phyloP scores from a whole-genome alignment of 2,888 invertebrate genomes.

The Abrostola tripartita region DNA sequence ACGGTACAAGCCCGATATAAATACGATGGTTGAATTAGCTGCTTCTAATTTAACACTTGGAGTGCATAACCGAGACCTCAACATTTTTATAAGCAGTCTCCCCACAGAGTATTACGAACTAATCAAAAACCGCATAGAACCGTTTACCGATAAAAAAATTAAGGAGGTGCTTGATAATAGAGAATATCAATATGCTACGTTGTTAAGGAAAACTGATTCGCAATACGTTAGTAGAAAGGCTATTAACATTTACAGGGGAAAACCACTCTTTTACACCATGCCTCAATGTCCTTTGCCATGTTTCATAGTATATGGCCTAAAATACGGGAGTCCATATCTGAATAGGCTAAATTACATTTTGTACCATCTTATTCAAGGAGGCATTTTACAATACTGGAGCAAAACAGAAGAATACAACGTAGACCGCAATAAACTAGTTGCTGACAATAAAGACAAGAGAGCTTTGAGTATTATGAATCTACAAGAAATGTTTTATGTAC shows the following conservation, averaged over 20 bases:
- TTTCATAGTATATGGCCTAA: slow-evolving; percentile 86
- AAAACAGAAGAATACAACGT: slow-evolving; percentile 70
- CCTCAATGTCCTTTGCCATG: slow-evolving; percentile 87
- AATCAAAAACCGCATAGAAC: slow-evolving; percentile 72
- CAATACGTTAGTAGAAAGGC: slow-evolving; percentile 69
- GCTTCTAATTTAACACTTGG: slow-evolving; percentile 75
- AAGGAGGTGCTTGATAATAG: slow-evolving; percentile 74
- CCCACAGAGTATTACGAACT: slow-evolving; percentile 56
- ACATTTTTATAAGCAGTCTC: slow-evolving; percentile 73
- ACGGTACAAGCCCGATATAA: slow-evolving; percentile 73
- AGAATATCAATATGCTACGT: slow-evolving; percentile 80
- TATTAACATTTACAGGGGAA: slow-evolving; percentile 74
- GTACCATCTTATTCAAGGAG: slow-evolving; percentile 82
- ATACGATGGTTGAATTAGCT: slow-evolving; percentile 66
- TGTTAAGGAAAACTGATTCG: slow-evolving; percentile 83
- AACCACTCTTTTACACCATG: slow-evolving; percentile 83
- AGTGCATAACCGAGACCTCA: slow-evolving; percentile 75
- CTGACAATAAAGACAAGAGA: slow-evolving; percentile 72
- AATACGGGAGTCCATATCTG: slow-evolving; percentile 89
- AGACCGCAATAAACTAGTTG: slow-evolving; percentile 53
- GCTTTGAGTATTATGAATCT: slow-evolving; percentile 76
- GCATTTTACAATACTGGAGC: slow-evolving; percentile 82
- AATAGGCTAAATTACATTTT: slow-evolving; percentile 81
- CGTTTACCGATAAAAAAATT: slow-evolving; percentile 77
- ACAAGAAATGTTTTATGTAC: slow-evolving; percentile 81